These are phyloP conservation scores for Acanthosepion pharaonis DNA, from an alignment of 2,888 invertebrate species.

Conservation along the genomic window DNA sequence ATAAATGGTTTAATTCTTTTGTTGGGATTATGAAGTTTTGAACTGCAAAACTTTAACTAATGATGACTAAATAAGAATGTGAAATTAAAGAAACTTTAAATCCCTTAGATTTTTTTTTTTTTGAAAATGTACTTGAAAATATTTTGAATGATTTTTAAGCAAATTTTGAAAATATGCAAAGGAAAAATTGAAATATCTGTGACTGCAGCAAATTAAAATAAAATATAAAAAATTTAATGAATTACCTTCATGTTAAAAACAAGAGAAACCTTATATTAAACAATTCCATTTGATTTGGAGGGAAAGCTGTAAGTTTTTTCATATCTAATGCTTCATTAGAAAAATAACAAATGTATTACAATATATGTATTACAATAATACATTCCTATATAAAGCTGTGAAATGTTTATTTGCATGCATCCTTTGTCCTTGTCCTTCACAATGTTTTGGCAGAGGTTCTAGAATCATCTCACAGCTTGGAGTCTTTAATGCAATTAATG, in stretches of 20 bases:
- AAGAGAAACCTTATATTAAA: neutral
- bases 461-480: neutral
- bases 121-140: neutral
- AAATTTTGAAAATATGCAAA: neutral
- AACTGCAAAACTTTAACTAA: no score
- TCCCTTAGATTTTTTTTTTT: neutral
- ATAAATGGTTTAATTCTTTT: no score
- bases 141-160: neutral
- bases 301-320: neutral
- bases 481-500: neutral
- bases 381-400: neutral
- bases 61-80: neutral
- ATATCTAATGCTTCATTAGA: neutral
- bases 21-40: no score
- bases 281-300: neutral
- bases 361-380: neutral
- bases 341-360: neutral
- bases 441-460: neutral
- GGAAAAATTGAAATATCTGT: neutral
- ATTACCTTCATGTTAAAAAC: neutral
- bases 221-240: neutral
- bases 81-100: neutral
- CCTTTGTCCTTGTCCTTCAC: neutral
- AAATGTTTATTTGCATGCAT: constrained; percentile 6
- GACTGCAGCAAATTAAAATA: constrained; percentile 11